Evolutionary conservation across 2,888 invertebrate genomes (phyloP), one percentile per base, ranked within the genome.

Genomic region (Girardia tigrina): DNA sequence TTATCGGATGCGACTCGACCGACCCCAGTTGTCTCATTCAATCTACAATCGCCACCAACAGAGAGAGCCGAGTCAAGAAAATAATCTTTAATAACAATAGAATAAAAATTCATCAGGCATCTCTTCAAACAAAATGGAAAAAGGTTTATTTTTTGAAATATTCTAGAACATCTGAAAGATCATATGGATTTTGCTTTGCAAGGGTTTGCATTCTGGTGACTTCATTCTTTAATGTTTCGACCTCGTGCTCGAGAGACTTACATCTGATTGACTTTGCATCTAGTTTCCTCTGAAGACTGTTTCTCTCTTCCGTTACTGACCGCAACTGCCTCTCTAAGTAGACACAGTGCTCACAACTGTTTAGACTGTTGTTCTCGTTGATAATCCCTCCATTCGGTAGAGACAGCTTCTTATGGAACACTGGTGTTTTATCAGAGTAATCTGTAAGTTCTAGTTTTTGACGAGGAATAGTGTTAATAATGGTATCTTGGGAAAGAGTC

Each of bases 81-180:
- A n/a, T n/a, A n/a, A n/a, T n/a, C n/a, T n/a, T n/a, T n/a, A n/a
- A n/a, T n/a, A n/a, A n/a, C n/a, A n/a, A n/a, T n/a, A n/a, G n/a
- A n/a, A n/a, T n/a, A n/a, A n/a, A n/a, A n/a, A n/a, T n/a, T n/a
- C n/a, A n/a, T n/a, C n/a, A n/a, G n/a, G n/a, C n/a, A n/a, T n/a
- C n/a, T n/a, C n/a, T n/a, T n/a, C n/a, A n/a, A n/a, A n/a, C n/a
- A n/a, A n/a, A n/a, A n/a, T n/a, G n/a, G n/a, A n/a, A n/a, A n/a
- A n/a, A n/a, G n/a, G n/a, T n/a, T n/a, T n/a, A n/a, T n/a, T n/a
- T n/a, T n/a, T n/a, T n/a, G n/a, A 56, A 56, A 56, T 56, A 56
- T 12, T 56, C 56, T 56, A 56, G n/a, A 56, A 56, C 56, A 56
- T 56, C 56, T 56, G 56, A 56, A 20, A 56, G 23, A 56, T 56